phyloP scores from a whole-genome alignment of 2,888 invertebrate genomes.

The Lepidocyrtoides sp. region DNA sequence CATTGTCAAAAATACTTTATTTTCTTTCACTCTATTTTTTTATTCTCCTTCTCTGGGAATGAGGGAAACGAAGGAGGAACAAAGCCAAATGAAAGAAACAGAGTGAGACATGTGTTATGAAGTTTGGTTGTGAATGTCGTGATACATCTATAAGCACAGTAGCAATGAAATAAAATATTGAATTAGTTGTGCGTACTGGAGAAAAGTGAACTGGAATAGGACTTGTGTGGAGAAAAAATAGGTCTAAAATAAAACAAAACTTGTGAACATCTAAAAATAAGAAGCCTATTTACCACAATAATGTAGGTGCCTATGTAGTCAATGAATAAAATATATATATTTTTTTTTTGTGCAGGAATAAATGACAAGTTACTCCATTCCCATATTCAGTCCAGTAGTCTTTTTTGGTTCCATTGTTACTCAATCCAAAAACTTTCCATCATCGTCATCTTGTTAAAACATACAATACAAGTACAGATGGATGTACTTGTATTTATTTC shows the following conservation, averaged over 20 bases:
- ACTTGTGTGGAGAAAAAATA: neutral
- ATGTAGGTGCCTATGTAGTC: neutral
- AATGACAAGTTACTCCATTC: conserved; percentile 45
- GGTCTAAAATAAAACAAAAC: neutral
- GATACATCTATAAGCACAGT: neutral
- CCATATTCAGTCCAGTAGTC: neutral
- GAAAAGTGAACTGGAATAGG: conserved; percentile 7
- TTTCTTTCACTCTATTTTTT: conserved; percentile 10
- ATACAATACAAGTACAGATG: neutral
- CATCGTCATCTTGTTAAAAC: conserved; percentile 46
- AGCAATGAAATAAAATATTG: conserved; percentile 33
- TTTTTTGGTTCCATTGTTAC: conserved; percentile 47
- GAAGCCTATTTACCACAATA: neutral
- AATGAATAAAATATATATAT: conserved; percentile 17
- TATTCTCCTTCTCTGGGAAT: conserved; percentile 15
- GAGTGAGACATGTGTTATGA: conserved; percentile 2
- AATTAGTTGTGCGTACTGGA: conserved; percentile 30
- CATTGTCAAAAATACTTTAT: conserved; percentile 18
- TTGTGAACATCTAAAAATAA: neutral
- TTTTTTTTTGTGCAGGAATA: conserved; percentile 38
- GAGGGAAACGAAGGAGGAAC: conserved; percentile 20
- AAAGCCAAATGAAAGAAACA: conserved; percentile 37
- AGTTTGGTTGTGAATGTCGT: neutral
- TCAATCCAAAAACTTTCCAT: conserved; percentile 59
- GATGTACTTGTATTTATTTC: neutral